These are phyloP conservation scores for Cryptus viduatorius DNA, from an alignment of 2,888 invertebrate species.

Conservation along the genomic window DNA sequence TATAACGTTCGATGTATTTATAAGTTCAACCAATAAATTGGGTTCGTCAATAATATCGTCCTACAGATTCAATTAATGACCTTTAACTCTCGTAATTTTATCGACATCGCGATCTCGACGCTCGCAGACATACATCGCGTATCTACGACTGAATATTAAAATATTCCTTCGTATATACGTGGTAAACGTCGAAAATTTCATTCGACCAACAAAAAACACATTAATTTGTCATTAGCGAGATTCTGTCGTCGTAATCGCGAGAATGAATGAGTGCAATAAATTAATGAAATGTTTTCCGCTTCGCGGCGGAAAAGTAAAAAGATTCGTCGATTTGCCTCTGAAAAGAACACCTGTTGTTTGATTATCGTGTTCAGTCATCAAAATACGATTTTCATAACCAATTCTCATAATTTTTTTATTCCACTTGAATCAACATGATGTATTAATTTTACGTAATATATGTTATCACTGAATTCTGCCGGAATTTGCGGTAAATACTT, in stretches of 20 bases:
- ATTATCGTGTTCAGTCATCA: not conserved
- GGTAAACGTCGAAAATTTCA: not conserved
- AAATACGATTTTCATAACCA: not conserved
- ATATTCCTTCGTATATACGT: not conserved
- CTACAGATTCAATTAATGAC: not conserved
- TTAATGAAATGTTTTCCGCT: not conserved
- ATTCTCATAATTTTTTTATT: not conserved
- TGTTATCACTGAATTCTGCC: not conserved
- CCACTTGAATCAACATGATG: not conserved
- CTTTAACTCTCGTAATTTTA: not conserved
- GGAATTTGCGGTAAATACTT: not conserved
- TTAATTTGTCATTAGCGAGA: not conserved
- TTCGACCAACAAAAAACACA: not conserved
- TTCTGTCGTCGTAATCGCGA: not conserved
- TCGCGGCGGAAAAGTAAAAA: not conserved
- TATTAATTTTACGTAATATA: not conserved
- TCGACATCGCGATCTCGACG: not conserved
- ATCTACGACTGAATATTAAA: not conserved
- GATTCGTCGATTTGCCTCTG: not conserved
- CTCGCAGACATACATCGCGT: not conserved
- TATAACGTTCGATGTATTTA: slow-evolving; percentile 14
- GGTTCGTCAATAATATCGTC: not conserved
- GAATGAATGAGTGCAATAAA: not conserved
- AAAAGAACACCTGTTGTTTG: not conserved
- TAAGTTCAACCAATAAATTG: slow-evolving; percentile 13